These are phyloP conservation scores for Euphydryas editha DNA, from an alignment of 2,888 invertebrate genomes.

Conservation along the genomic window DNA sequence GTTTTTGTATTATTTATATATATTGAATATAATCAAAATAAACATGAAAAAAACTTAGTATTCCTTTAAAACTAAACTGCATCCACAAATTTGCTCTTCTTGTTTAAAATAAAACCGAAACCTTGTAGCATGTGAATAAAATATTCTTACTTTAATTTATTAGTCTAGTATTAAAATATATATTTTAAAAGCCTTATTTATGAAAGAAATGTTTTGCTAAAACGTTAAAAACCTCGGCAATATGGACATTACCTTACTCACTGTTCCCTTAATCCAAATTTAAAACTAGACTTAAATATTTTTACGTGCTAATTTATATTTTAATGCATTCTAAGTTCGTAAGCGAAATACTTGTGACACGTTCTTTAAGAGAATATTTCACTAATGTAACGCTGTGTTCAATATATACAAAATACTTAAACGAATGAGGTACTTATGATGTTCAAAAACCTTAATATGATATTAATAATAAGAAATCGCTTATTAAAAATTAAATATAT, in stretches of 20 bases:
- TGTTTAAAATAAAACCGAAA: too few relatives aligned
- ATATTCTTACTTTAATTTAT: too few relatives aligned
- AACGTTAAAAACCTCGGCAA: constrained; percentile 4
- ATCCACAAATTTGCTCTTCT: too few relatives aligned
- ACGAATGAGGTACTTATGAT: constrained; percentile 21
- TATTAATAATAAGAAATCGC: background rate
- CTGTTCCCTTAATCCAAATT: constrained; percentile 31
- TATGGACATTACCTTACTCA: constrained; percentile 3
- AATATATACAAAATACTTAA: constrained; percentile 5
- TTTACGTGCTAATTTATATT: constrained; percentile 19
- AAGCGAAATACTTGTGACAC: background rate
- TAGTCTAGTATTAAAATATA: too few relatives aligned
- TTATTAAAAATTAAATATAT: background rate
- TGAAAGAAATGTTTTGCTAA: too few relatives aligned
- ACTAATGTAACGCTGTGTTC: background rate
- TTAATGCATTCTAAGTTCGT: constrained; percentile 10
- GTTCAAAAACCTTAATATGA: background rate
- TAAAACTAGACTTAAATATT: constrained; percentile 21
- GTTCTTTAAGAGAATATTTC: background rate
- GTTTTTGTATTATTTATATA: background rate
- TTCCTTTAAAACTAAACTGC: background rate
- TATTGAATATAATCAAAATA: background rate
- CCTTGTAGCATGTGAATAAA: too few relatives aligned
- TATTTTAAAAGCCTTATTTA: too few relatives aligned
- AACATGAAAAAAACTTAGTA: background rate